A percentile compares a stretch with the other conserved stretches of the same genome.
Evolutionary conservation across 37 sponge, comb jelly and placozoan species (phyloP).

Genomic region (Dysidea cf. avara): DNA sequence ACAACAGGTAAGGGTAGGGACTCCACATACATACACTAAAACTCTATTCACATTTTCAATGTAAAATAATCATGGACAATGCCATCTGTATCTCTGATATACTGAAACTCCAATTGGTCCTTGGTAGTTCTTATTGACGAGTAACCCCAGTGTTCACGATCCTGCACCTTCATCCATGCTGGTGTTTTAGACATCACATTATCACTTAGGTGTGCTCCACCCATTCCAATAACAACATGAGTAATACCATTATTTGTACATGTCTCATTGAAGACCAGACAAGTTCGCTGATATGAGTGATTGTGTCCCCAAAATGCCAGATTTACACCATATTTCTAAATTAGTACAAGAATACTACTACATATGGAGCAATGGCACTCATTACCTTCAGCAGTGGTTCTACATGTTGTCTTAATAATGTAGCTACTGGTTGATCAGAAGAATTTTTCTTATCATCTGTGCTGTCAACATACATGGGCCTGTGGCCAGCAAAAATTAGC

Average conservation of each 20-base stretch:
- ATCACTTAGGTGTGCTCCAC: too few species aligned
- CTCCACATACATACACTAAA: too few species aligned
- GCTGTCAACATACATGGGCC: constrained; percentile 78
- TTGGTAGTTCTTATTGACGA: constrained; percentile 46
- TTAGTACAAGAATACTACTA: too few species aligned
- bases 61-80: constrained; percentile 31
- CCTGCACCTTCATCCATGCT: too few species aligned
- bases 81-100: constrained; percentile 55
- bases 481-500: constrained; percentile 81
- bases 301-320: constrained; percentile 77
- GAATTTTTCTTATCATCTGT: background rate
- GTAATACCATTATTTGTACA: constrained; percentile 15
- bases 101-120: constrained; percentile 58
- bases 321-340: constrained; percentile 61
- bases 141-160: constrained; percentile 75
- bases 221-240: constrained; percentile 21
- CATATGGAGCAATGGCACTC: background rate
- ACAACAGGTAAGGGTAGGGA: too few species aligned
- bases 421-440: constrained; percentile 33
- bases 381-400: constrained; percentile 65
- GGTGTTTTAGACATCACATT: too few species aligned
- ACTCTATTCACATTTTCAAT: constrained; percentile 26
- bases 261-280: constrained; percentile 42
- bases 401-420: constrained; percentile 23
- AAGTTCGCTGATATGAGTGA: constrained; percentile 73